These are phyloP conservation scores for Cryptocephalus primarius DNA, from an alignment of 2,888 invertebrate genomes.

Conservation along the genomic window DNA sequence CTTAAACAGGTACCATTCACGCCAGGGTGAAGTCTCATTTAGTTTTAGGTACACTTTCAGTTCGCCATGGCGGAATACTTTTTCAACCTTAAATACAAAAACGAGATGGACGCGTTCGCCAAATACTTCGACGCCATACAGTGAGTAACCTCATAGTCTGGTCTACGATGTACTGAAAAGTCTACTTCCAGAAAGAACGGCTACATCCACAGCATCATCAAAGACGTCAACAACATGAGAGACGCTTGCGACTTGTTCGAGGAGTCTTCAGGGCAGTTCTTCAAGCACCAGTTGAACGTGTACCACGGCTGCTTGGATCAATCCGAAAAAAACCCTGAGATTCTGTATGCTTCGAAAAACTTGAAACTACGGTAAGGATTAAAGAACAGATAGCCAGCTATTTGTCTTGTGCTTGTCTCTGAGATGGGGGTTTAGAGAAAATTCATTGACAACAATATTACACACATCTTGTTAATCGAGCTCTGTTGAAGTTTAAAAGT, in stretches of 20 bases:
- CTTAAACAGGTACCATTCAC: too few species aligned
- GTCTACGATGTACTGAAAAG: not conserved
- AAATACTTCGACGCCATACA: slow-evolving; percentile 9
- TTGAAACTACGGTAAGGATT: slow-evolving; percentile 12
- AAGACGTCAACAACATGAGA: slow-evolving; percentile 8
- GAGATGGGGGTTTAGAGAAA: too few species aligned
- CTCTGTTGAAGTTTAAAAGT: too few species aligned
- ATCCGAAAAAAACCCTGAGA: slow-evolving; percentile 4
- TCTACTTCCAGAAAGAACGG: slow-evolving; percentile 9
- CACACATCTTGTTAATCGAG: too few species aligned
- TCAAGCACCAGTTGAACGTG: slow-evolving; percentile 9
- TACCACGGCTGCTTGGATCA: slow-evolving; percentile 5
- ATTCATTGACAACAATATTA: too few species aligned
- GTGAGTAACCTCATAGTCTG: slow-evolving; percentile 4
- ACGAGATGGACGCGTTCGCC: slow-evolving; percentile 12
- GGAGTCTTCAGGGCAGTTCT: slow-evolving; percentile 3
- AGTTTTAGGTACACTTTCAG: too few species aligned
- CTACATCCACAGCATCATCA: slow-evolving; percentile 6
- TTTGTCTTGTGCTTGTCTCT: too few species aligned
- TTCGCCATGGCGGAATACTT: not conserved
- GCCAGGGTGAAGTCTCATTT: too few species aligned
- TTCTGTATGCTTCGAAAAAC: slow-evolving; percentile 8
- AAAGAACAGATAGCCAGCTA: too few species aligned
- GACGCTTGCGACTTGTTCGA: slow-evolving; percentile 11
- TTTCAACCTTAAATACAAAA: slow-evolving; percentile 3